phyloP scores from a whole-genome alignment of 2,113 vertebrate genomes.

The Cochlearius cochlearius region DNA sequence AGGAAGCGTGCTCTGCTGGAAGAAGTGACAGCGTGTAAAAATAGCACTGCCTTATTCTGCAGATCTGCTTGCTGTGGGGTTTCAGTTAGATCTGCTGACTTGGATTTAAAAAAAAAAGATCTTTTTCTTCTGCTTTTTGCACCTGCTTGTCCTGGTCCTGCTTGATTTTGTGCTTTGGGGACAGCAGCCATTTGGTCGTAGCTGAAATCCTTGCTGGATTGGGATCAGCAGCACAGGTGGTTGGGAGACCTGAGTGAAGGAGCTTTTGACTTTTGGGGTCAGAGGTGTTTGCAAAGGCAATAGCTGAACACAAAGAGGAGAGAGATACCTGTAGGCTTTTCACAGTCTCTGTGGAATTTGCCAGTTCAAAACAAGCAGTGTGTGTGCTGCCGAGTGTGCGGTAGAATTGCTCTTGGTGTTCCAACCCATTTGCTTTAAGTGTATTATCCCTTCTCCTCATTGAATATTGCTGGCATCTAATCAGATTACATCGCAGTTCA shows the following conservation, averaged over 20 bases:
- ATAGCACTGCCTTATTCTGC: conserved; percentile 34
- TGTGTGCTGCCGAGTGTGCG: fast-evolving
- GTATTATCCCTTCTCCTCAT: conserved; percentile 19
- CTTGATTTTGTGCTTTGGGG: not conserved
- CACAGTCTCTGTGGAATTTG: not conserved
- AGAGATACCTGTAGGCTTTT: not conserved
- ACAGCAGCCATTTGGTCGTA: not conserved
- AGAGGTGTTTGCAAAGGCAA: not conserved
- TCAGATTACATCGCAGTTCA: not conserved
- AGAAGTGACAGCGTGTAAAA: conserved; percentile 31
- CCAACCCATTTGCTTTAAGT: conserved; percentile 31
- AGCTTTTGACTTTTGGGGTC: not conserved
- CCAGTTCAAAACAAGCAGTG: not conserved
- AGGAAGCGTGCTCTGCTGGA: not conserved
- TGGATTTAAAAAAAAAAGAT: not conserved
- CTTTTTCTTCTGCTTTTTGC: conserved; percentile 59
- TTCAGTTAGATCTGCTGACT: conserved; percentile 61
- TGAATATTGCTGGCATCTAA: conserved; percentile 9
- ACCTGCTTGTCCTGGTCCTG: not conserved
- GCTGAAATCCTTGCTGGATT: not conserved
- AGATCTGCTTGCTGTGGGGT: conserved; percentile 22
- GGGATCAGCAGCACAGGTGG: not conserved
- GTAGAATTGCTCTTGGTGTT: conserved; percentile 3
- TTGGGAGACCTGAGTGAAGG: not conserved
- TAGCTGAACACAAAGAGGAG: not conserved